Conservation (phyloP, 2,888 invertebrate genomes). For the Tenthredo distinguenda region DNA sequence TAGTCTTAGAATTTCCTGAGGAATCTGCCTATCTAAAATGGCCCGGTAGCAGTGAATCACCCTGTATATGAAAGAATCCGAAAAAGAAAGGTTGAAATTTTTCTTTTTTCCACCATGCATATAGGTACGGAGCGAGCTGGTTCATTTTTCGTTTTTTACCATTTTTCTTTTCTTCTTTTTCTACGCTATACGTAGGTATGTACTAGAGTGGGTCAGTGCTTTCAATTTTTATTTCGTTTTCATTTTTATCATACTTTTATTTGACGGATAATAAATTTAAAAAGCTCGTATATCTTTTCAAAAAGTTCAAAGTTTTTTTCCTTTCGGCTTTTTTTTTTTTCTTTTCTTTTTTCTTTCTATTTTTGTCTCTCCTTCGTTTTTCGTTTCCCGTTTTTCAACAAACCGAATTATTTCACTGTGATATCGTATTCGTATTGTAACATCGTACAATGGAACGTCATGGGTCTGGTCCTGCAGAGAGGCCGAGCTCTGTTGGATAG, state of each 20-base stretch:
- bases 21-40: too few species aligned
- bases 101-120: neutral
- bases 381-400: neutral
- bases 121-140: neutral
- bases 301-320: neutral
- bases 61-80: neutral
- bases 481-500: neutral
- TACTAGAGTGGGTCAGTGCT: neutral
- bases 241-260: neutral
- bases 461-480: neutral
- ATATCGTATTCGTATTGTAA: conserved; percentile 35
- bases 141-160: neutral
- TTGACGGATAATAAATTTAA: neutral
- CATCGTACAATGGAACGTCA: conserved; percentile 23
- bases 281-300: neutral
- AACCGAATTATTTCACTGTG: conserved; percentile 29
- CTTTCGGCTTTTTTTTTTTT: too few species aligned
- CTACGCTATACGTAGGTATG: neutral
- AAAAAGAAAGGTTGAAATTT: neutral
- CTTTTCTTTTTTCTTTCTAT: neutral
- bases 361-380: neutral
- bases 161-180: neutral
- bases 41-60: too few species aligned
- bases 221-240: neutral
- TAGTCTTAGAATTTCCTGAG: too few species aligned